Conservation (phyloP, 2,888 invertebrate genomes). For the Cetonia aurata region DNA sequence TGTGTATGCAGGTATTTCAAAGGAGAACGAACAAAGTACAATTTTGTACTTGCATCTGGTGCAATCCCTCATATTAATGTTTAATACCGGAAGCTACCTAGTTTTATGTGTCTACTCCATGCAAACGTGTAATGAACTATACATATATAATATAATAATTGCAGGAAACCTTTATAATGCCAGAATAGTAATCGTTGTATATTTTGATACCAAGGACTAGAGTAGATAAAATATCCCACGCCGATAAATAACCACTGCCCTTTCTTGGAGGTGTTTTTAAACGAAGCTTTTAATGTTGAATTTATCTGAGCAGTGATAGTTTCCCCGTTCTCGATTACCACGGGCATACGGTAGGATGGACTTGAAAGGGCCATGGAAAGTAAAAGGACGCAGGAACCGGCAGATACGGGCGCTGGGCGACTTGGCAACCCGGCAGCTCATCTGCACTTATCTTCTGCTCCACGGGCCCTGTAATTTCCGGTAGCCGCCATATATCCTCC, state of each 20-base stretch:
- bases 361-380: constrained; percentile 15
- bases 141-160: no score
- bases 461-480: constrained; percentile 58
- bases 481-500: constrained; percentile 56
- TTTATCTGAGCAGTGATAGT: constrained; percentile 32
- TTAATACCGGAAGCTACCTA: no score
- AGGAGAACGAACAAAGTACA: no score
- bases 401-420: constrained; percentile 2
- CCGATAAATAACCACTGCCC: not conserved
- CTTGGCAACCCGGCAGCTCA: constrained; percentile 48
- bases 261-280: constrained; percentile 21
- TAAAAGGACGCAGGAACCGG: constrained; percentile 23
- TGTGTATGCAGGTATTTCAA: no score
- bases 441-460: constrained; percentile 53
- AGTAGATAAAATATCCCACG: constrained; percentile 21
- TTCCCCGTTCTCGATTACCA: constrained; percentile 7
- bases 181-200: no score
- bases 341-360: constrained; percentile 8
- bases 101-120: no score
- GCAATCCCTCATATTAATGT: no score
- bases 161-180: no score
- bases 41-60: no score
- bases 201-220: not conserved
- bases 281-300: constrained; percentile 30
- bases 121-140: no score